Evolutionary conservation across 1,140 invertebrate species (phyloP).

Genomic region (Meteorus sp.): DNA sequence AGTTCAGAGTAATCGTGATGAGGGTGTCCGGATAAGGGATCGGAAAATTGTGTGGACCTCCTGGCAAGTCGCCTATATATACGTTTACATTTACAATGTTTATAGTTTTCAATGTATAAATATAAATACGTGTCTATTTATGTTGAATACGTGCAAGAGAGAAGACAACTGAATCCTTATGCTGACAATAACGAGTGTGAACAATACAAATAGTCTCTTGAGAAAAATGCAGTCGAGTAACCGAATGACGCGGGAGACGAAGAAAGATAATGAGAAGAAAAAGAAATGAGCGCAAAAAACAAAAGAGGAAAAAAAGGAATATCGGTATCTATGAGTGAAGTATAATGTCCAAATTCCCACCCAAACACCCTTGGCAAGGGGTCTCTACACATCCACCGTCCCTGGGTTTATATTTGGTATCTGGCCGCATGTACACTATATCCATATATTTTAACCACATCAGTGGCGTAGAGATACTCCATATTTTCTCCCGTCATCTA

Average conservation of each 20-base stretch:
- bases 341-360: constrained; percentile 44
- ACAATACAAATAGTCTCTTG: no score
- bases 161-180: constrained; percentile 38
- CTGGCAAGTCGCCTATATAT: background rate
- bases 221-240: no score
- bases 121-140: no score
- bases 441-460: no score
- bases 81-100: no score
- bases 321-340: background rate
- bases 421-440: constrained; percentile 43
- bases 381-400: no score
- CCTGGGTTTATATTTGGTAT: constrained; percentile 54
- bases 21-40: no score
- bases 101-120: no score
- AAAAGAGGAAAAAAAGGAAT: background rate
- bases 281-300: background rate
- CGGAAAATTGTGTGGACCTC: background rate
- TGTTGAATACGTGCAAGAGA: no score
- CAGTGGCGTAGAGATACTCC: constrained; percentile 38
- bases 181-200: no score
- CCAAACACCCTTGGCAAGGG: constrained; percentile 55
- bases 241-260: no score
- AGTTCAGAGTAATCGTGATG: no score
- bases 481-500: background rate
- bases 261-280: background rate